Percentiles rank a stretch among this genome's conserved stretches.
These are phyloP conservation scores for Arvicola amphibius DNA, from an alignment of 2,797 vertebrate species.

Conservation along the genomic window DNA sequence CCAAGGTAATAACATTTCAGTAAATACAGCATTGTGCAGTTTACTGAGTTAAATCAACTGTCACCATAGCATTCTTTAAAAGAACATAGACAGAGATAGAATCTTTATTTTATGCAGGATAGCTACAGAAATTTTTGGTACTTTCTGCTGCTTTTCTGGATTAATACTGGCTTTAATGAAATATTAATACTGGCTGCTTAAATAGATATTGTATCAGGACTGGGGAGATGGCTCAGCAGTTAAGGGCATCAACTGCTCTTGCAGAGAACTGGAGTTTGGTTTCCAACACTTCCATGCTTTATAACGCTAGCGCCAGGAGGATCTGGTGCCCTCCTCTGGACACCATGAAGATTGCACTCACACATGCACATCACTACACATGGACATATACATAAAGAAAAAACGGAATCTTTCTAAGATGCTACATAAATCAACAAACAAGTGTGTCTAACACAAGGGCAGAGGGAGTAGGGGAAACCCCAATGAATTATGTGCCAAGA, in stretches of 20 bases:
- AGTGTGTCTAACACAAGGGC: neutral
- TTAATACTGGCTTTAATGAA: neutral
- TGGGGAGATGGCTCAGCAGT: neutral
- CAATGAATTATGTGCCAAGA: neutral
- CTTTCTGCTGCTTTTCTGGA: neutral
- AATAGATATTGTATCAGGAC: neutral
- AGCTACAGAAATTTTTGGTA: neutral
- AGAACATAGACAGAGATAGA: neutral
- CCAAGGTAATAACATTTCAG: neutral
- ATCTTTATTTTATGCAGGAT: constrained; percentile 2
- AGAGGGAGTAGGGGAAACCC: neutral
- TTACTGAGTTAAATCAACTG: neutral
- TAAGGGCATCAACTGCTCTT: neutral
- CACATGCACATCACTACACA: neutral
- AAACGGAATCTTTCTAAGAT: neutral
- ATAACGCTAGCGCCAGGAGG: neutral
- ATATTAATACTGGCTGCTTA: neutral
- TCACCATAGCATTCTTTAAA: neutral
- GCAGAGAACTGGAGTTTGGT: neutral
- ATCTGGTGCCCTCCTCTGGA: neutral
- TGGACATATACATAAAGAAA: neutral
- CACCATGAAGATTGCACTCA: neutral
- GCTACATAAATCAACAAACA: neutral
- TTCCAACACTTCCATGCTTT: neutral
- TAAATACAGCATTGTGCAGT: neutral